A percentile compares a stretch with the other conserved stretches of the same genome.
Conservation (phyloP, 2,888 invertebrate species). For the Coenonympha arcania region DNA sequence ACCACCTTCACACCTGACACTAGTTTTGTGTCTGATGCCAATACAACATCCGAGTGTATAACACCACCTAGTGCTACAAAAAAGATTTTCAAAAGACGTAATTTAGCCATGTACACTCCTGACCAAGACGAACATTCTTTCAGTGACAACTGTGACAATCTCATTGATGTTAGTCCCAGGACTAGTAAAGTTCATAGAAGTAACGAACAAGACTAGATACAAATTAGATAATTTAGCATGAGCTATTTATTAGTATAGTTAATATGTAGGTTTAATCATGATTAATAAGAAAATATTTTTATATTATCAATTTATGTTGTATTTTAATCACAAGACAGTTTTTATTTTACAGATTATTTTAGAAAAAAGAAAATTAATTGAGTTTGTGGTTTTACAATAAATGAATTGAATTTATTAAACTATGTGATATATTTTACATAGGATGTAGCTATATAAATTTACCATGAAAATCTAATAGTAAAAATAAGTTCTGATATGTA, state of each 20-base stretch:
- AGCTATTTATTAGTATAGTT: slow-evolving; percentile 3
- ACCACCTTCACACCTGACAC: slow-evolving; percentile 33
- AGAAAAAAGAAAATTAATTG: not conserved
- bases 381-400: not conserved
- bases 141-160: slow-evolving; percentile 39
- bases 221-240: not conserved
- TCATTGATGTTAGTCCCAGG: slow-evolving; percentile 39
- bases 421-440: not conserved
- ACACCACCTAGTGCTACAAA: slow-evolving; percentile 48
- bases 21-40: slow-evolving; percentile 37
- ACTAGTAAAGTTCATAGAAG: slow-evolving; percentile 43
- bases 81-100: slow-evolving; percentile 63
- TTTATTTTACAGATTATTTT: slow-evolving; percentile 3
- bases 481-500: no score
- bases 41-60: slow-evolving; percentile 39
- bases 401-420: not conserved
- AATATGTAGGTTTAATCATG: not conserved
- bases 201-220: slow-evolving; percentile 17
- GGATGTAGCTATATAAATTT: no score
- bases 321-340: not conserved
- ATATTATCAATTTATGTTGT: not conserved
- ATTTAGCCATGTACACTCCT: slow-evolving; percentile 58
- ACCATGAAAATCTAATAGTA: no score
- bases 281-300: not conserved
- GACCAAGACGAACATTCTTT: slow-evolving; percentile 42